A percentile compares a stretch with the other conserved stretches of the same genome.
These are phyloP conservation scores for Holocentrus rufus DNA, from an alignment of 2,797 vertebrate species.

Conservation along the genomic window DNA sequence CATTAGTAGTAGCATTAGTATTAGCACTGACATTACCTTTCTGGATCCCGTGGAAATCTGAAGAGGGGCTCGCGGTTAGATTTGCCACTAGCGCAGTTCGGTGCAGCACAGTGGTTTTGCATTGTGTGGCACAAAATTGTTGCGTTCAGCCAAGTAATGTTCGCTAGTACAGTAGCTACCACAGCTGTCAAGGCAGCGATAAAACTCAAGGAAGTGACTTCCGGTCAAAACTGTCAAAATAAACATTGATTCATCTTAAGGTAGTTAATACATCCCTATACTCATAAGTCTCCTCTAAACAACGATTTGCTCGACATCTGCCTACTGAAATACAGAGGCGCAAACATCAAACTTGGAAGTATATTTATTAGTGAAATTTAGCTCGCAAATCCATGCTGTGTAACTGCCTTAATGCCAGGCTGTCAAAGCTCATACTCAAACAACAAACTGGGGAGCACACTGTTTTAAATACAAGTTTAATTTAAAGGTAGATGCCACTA, in stretches of 20 bases:
- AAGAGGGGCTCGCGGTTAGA: conserved; percentile 80
- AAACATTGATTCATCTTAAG: conserved; percentile 19
- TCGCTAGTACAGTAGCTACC: too few relatives aligned
- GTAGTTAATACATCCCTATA: background rate
- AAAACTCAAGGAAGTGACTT: background rate
- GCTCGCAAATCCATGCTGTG: too few relatives aligned
- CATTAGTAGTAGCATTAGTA: too few relatives aligned
- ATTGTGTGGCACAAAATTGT: conserved; percentile 53
- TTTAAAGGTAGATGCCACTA: conserved; percentile 31
- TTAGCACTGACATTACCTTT: conserved; percentile 75
- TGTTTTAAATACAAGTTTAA: conserved; percentile 10
- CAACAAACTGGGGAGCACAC: too few relatives aligned
- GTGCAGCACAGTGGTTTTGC: conserved; percentile 83
- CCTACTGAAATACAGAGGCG: too few relatives aligned
- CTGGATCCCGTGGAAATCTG: conserved; percentile 83
- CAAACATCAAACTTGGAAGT: too few relatives aligned
- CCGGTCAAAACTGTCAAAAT: conserved; percentile 55
- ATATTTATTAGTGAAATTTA: too few relatives aligned
- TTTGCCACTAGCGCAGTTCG: conserved; percentile 76
- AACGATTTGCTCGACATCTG: too few relatives aligned
- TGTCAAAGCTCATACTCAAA: too few relatives aligned
- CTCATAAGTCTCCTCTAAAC: too few relatives aligned
- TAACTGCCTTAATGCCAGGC: too few relatives aligned
- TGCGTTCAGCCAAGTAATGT: too few relatives aligned
- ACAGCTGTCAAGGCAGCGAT: background rate